Conservation (phyloP, 1,140 invertebrate species). For the Drosophila dunni region DNA sequence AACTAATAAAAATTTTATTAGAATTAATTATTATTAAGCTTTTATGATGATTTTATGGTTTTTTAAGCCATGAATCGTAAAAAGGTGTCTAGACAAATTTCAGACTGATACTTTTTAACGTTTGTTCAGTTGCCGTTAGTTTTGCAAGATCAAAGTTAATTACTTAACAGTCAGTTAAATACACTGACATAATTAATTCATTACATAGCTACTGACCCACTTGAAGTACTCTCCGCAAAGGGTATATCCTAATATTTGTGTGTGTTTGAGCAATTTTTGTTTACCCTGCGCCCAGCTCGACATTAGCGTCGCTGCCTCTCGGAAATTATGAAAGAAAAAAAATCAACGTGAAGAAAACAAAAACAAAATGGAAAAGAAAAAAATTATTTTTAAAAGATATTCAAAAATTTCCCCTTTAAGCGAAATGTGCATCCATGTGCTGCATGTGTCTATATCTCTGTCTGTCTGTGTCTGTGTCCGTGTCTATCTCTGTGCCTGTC, state of each 20-base stretch:
- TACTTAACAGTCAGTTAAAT: too few species aligned
- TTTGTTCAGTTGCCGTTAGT: too few species aligned
- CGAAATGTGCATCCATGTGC: slow-evolving; percentile 79
- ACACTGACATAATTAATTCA: too few species aligned
- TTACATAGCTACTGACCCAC: neutral
- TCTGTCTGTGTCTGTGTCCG: slow-evolving; percentile 10
- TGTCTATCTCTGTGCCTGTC: slow-evolving; percentile 3
- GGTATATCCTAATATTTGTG: slow-evolving; percentile 30
- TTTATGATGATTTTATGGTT: too few species aligned
- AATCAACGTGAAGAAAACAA: slow-evolving; percentile 9
- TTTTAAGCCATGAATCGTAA: too few species aligned
- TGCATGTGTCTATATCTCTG: slow-evolving; percentile 52
- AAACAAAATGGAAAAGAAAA: slow-evolving; percentile 27
- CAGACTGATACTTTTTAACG: too few species aligned
- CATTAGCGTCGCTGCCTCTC: slow-evolving; percentile 23
- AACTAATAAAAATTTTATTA: too few species aligned
- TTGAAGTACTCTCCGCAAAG: neutral
- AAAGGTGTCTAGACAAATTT: too few species aligned
- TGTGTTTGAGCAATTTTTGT: slow-evolving; percentile 67
- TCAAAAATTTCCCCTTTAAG: slow-evolving; percentile 64
- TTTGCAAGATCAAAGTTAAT: too few species aligned
- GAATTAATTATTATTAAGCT: too few species aligned
- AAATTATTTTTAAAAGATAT: slow-evolving; percentile 79
- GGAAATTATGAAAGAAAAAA: slow-evolving; percentile 72
- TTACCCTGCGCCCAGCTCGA: slow-evolving; percentile 65